Base-by-base conservation (phyloP, 2,797 vertebrate species). In the Halcyon smyrnensis region DNA sequence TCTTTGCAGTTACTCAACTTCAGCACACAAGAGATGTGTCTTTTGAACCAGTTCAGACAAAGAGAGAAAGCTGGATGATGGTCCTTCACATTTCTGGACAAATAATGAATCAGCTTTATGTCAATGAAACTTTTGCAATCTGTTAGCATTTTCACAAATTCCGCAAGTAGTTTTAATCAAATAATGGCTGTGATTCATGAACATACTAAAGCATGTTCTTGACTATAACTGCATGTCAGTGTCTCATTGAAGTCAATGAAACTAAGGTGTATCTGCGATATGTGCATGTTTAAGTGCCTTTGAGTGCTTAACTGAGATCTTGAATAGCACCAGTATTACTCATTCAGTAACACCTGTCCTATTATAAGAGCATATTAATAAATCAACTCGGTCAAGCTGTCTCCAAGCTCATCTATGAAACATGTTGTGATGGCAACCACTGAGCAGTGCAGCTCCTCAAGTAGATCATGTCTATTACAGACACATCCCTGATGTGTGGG, bases 291-390 rank as follows among this genome's bases (percentile, higher is more conserved):
- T 63, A 91, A 94, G 83, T 62, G 68, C 46, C 37, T 85, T 74
- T 60, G 51, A 92, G 53, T 43, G 50, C 51, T 91, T 68, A 70
- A 74, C 59, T 83, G 73, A 18, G 84, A 32, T 21, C 73, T 62
- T 82, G 63, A 96, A 83, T 43, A 68, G 48, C 48, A 32, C 8
- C 54, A 43, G 83, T 51, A 43, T 89, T 53, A 89, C 41, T 89
- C 74, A 90, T 41, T 77, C 9, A 24, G 74, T 50, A 93, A 92
- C 78, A 94, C 67, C 91, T 96, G 90, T 80, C 75, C 82, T 80
- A 18, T 86, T 63, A 10, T 8, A 78, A 69, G 17, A 90, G 16
- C 30, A 71, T 63, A 95, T 94, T 80, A 88, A 96, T 88, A 95
- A 97, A 91, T 87, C 83, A 87, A 3, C 45, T 53, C 1, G 6